Conservation (phyloP, 2,888 invertebrate species). For the Pristionchus exspectatus region DNA sequence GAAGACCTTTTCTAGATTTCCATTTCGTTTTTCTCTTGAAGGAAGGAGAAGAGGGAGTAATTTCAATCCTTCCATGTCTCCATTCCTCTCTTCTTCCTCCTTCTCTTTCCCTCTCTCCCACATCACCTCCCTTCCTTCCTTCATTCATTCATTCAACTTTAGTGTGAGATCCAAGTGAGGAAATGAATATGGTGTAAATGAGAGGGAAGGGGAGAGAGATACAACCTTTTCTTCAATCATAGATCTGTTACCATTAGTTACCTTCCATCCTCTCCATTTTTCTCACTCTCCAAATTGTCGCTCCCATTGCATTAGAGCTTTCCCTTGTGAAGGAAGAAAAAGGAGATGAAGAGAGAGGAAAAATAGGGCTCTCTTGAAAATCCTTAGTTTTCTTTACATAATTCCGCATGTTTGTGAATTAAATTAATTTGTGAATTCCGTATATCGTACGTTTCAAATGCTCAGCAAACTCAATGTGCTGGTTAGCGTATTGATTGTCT, state of each 20-base stretch:
- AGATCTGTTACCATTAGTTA: slow-evolving; percentile 36
- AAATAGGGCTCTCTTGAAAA: background rate
- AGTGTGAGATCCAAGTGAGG: background rate
- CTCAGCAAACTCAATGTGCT: no score
- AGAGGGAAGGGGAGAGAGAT: slow-evolving; percentile 39
- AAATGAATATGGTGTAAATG: background rate
- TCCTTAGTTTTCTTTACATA: no score
- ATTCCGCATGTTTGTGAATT: no score
- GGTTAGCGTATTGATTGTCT: no score
- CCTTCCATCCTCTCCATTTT: slow-evolving; percentile 6
- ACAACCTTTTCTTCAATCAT: background rate
- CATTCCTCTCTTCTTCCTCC: background rate
- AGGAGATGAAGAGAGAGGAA: slow-evolving; percentile 91
- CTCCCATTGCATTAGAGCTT: slow-evolving; percentile 24
- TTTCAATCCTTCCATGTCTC: background rate
- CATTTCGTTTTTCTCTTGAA: background rate
- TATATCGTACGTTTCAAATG: no score
- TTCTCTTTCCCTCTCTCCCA: slow-evolving; percentile 20
- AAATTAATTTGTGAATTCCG: no score
- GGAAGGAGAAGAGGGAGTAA: background rate
- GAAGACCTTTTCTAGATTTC: slow-evolving; percentile 17
- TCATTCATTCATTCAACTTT: background rate
- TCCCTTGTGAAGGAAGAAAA: slow-evolving; percentile 85
- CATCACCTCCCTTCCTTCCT: background rate
- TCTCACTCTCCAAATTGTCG: slow-evolving; percentile 30